These are phyloP conservation scores for Prionailurus bengalensis DNA, from an alignment of 2,113 vertebrate genomes.

Conservation along the genomic window DNA sequence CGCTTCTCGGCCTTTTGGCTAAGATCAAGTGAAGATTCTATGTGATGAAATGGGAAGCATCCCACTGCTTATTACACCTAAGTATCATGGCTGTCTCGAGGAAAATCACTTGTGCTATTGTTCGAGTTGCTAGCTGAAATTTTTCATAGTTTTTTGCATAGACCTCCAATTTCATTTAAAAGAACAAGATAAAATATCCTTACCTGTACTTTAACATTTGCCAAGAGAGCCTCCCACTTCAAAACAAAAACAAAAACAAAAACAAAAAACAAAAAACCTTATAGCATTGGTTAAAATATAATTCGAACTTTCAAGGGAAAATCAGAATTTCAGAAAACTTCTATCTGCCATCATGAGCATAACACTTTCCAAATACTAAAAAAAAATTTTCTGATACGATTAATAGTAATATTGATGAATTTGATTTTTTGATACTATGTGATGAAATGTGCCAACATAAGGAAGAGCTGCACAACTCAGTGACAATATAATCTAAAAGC, in stretches of 20 bases:
- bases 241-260: not conserved
- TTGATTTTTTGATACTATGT: slow-evolving; percentile 2
- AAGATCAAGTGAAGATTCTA: not conserved
- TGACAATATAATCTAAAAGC: not conserved
- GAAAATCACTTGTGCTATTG: not conserved
- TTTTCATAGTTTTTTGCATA: not conserved
- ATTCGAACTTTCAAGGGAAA: slow-evolving; percentile 34
- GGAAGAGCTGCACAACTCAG: not conserved
- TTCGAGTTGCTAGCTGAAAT: not conserved
- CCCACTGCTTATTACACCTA: not conserved
- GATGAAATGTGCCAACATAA: not conserved
- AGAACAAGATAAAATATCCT: not conserved
- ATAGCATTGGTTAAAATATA: not conserved
- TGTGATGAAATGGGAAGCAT: not conserved
- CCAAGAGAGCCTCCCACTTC: not conserved
- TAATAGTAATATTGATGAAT: not conserved
- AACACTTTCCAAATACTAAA: not conserved
- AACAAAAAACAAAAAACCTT: not conserved
- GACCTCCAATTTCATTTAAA: not conserved
- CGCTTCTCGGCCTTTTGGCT: too few species aligned
- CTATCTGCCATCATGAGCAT: not conserved
- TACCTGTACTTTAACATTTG: not conserved
- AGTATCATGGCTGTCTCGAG: not conserved
- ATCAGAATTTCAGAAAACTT: slow-evolving; percentile 18
- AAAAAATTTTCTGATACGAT: not conserved